These are phyloP conservation scores for Notoglanidium macrostoma DNA, from an alignment of 2,797 vertebrate genomes.

Conservation along the genomic window DNA sequence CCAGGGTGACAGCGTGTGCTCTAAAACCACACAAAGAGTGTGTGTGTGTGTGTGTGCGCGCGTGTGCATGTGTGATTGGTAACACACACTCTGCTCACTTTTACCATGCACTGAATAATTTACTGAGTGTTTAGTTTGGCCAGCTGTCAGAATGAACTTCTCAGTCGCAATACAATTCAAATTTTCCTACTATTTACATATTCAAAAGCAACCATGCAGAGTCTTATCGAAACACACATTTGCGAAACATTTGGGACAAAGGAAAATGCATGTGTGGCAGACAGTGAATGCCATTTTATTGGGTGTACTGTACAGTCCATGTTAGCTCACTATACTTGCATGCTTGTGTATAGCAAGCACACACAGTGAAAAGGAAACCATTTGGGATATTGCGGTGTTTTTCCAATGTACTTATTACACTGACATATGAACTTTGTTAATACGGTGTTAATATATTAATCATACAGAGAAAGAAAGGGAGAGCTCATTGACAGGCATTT, in stretches of 20 bases:
- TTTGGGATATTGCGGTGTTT: no score
- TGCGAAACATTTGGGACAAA: background rate
- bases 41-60: background rate
- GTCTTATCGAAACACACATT: background rate
- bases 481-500: background rate
- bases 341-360: background rate
- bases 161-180: background rate
- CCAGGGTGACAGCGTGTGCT: background rate
- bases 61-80: background rate
- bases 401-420: background rate
- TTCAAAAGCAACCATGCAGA: background rate
- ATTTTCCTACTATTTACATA: background rate
- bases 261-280: background rate
- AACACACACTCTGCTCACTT: background rate
- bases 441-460: no score
- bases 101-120: conserved; percentile 29
- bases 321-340: no score
- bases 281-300: background rate
- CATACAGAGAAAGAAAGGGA: background rate
- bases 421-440: background rate
- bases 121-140: background rate
- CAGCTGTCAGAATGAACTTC: conserved; percentile 7
- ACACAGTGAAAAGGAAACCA: background rate
- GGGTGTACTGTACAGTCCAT: background rate
- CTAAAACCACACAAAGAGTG: background rate